phyloP scores from a whole-genome alignment of 2,888 invertebrate species.

The Lasius fuliginosus region DNA sequence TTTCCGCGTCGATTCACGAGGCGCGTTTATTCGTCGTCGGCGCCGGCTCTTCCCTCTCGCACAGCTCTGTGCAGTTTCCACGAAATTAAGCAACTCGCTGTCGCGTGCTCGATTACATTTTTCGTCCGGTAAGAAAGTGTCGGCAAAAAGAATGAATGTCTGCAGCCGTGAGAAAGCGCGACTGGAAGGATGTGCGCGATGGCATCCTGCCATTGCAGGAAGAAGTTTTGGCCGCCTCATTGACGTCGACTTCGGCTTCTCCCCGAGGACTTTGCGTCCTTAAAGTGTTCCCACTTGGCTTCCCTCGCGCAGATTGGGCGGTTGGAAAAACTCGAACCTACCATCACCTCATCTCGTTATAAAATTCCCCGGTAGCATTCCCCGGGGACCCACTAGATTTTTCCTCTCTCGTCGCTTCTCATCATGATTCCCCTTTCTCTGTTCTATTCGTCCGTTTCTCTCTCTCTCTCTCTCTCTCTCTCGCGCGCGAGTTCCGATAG shows the following conservation, averaged over 20 bases:
- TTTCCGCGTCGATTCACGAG: constrained; percentile 47
- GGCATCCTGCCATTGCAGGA: constrained; percentile 48
- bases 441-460: background rate
- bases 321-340: constrained; percentile 59
- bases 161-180: constrained; percentile 12
- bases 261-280: constrained; percentile 64
- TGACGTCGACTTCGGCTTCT: constrained; percentile 64
- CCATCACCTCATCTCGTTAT: constrained; percentile 67
- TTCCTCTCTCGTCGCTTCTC: constrained; percentile 42
- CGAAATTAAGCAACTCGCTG: constrained; percentile 52
- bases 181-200: constrained; percentile 26
- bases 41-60: background rate
- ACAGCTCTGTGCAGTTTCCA: constrained; percentile 31
- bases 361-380: constrained; percentile 62
- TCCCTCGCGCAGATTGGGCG: constrained; percentile 63
- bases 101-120: constrained; percentile 47
- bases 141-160: constrained; percentile 39
- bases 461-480: background rate
- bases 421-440: background rate
- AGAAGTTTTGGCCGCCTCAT: constrained; percentile 67
- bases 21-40: background rate
- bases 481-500: constrained; percentile 2
- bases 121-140: constrained; percentile 20
- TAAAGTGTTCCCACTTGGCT: constrained; percentile 61
- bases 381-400: constrained; percentile 51